Evolutionary conservation across 37 sponge, comb jelly and placozoan species (phyloP), one percentile per base, ranked within the genome.

Genomic region (Mnemiopsis leidyi): DNA sequence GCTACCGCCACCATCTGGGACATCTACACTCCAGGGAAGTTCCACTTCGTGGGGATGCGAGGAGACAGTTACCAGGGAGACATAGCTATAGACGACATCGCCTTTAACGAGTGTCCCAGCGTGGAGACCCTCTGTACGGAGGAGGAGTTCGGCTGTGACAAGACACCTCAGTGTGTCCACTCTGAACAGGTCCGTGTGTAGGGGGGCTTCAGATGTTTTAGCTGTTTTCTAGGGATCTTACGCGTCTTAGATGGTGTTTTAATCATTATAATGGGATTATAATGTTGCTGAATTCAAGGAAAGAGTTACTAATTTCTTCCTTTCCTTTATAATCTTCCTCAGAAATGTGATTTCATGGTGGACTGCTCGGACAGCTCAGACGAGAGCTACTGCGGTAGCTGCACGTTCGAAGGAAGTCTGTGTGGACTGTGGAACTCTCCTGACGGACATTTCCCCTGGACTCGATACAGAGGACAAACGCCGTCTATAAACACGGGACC

Each of bases 71-170:
- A 37, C 68, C 28, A 73, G 40, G 93, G 93, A 39, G 94, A 93
- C 37, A 93, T 93, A 32, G 94, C 94, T 90, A 38, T 93, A 39
- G 94, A 93, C 35, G 93, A 92, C 32, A 92, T 92, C 28, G 69
- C 93, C 93, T 92, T 92, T 71, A 38, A 37, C 3, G 26, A 36
- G 23, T 92, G 93, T 32, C 35, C 79, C 79, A 3, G 9, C 30
- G 90, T 85, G 2, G 61, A 85, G 90, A 9, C 39, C 48, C 90
- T 85, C 29, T 85, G 90, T 25, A n/a, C 7, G 7, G 35, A 38
- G 32, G 28, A 25, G 16, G 61, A 85, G 26, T 39, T 61, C 1
- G 90, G 39, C 61, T 85, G 90, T 39, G 39, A 39, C 29, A 67
- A 67, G 26, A 67, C 39, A 0, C 90, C 90, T n/a, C 90, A 76